Evolutionary conservation across 2,888 invertebrate species (phyloP).

Genomic region (Apeira syringaria): DNA sequence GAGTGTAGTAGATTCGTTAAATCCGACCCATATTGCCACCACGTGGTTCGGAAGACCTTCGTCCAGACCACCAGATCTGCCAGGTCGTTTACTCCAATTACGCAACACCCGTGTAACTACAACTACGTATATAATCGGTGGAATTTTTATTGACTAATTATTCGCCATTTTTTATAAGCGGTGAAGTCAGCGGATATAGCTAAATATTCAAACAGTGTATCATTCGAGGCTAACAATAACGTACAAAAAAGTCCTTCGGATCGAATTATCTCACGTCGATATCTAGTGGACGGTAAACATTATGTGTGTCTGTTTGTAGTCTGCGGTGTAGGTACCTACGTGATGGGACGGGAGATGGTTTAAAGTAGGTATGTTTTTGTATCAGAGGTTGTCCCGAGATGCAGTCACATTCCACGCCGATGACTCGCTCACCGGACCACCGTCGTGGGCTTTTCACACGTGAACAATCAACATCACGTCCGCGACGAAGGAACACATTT

Average conservation of each 20-base stretch:
- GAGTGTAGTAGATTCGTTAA: conserved; percentile 27
- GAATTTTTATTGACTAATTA: conserved; percentile 84
- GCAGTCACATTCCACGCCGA: conserved; percentile 71
- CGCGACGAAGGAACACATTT: conserved; percentile 42
- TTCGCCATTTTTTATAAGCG: conserved; percentile 78
- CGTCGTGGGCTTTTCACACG: conserved; percentile 48
- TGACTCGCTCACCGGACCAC: conserved; percentile 58
- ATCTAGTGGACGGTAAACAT: conserved; percentile 48
- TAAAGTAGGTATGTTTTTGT: conserved; percentile 23
- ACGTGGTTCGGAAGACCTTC: conserved; percentile 70
- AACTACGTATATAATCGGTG: conserved; percentile 73
- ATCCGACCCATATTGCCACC: conserved; percentile 38
- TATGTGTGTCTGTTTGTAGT: conserved; percentile 16
- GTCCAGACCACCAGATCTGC: conserved; percentile 62
- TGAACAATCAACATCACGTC: conserved; percentile 55
- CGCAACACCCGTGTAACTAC: conserved; percentile 80
- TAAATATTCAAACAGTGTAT: conserved; percentile 83
- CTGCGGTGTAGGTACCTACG: conserved; percentile 9
- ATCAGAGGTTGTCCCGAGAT: conserved; percentile 52
- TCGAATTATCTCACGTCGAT: conserved; percentile 71
- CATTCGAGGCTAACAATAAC: conserved; percentile 80
- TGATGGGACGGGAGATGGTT: conserved; percentile 24
- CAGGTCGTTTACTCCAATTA: conserved; percentile 82
- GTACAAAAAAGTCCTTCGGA: conserved; percentile 62
- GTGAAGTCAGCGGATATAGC: conserved; percentile 83